Percentiles rank a stretch among this genome's conserved stretches.
These are phyloP conservation scores for Drosophila seguyi DNA, from an alignment of 1,140 invertebrate genomes.

Conservation along the genomic window DNA sequence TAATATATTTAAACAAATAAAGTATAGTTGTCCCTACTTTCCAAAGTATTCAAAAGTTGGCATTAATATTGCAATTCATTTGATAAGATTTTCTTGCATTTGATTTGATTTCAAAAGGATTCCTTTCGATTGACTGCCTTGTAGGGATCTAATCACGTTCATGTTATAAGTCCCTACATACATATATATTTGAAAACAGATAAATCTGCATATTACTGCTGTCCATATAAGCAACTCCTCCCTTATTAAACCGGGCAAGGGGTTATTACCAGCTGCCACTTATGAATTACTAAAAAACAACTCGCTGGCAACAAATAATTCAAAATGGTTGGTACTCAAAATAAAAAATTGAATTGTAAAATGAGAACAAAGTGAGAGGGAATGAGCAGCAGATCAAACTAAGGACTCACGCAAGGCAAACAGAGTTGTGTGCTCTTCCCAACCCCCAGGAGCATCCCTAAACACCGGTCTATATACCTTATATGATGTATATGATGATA, in stretches of 20 bases:
- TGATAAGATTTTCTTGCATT: constrained; percentile 17
- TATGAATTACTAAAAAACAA: constrained; percentile 64
- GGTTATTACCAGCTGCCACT: constrained; percentile 65
- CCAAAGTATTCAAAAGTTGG: background rate
- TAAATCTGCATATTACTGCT: constrained; percentile 24
- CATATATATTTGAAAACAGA: constrained; percentile 3
- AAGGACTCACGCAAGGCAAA: constrained; percentile 33
- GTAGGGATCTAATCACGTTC: background rate
- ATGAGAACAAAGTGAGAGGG: constrained; percentile 72
- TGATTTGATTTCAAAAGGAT: constrained; percentile 21
- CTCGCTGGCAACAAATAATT: constrained; percentile 50
- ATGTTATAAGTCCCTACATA: background rate
- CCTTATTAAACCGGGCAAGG: constrained; percentile 1
- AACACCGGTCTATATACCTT: constrained; percentile 5
- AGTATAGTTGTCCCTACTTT: background rate
- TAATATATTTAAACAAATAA: background rate
- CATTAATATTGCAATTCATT: constrained; percentile 49
- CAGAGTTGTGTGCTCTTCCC: constrained; percentile 12
- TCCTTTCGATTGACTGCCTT: constrained; percentile 39
- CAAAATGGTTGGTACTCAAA: constrained; percentile 62
- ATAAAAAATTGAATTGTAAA: constrained; percentile 60
- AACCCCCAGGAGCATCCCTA: constrained; percentile 48
- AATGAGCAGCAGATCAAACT: constrained; percentile 43
- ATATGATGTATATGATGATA: constrained; percentile 31
- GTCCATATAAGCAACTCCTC: constrained; percentile 15